phyloP scores from a whole-genome alignment of 2,797 vertebrate genomes.

The Urophycis tenuis region DNA sequence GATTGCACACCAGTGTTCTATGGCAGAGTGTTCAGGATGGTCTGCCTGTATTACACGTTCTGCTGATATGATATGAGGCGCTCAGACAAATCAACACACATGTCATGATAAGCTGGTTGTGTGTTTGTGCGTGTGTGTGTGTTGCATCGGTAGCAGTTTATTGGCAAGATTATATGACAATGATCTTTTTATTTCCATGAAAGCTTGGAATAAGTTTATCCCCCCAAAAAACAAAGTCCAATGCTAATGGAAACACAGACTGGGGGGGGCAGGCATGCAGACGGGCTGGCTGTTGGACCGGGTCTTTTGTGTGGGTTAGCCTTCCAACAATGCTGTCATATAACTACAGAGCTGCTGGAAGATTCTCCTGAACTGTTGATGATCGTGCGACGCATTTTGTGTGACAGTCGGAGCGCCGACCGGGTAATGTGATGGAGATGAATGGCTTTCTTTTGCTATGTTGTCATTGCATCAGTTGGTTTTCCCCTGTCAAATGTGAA shows the following conservation, averaged over 20 bases:
- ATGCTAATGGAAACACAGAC: background rate
- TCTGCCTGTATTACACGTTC: background rate
- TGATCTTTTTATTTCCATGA: conserved; percentile 9
- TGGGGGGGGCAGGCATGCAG: conserved; percentile 25
- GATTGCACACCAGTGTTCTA: background rate
- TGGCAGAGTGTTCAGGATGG: background rate
- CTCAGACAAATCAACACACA: background rate
- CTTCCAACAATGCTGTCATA: conserved; percentile 51
- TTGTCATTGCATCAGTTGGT: conserved; percentile 5
- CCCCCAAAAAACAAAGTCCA: background rate
- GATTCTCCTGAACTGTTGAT: conserved; percentile 55
- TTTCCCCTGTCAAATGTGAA: background rate
- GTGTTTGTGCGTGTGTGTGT: background rate
- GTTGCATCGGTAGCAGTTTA: background rate
- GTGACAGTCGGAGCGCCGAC: conserved; percentile 37
- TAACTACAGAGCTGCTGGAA: conserved; percentile 56
- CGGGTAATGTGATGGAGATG: conserved; percentile 6
- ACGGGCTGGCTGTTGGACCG: conserved; percentile 26
- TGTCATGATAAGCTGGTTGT: conserved; percentile 17
- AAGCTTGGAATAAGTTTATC: conserved; percentile 44
- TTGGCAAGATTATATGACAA: background rate
- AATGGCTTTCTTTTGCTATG: background rate
- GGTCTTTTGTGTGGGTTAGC: conserved; percentile 44
- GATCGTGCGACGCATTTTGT: conserved; percentile 48
- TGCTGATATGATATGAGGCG: background rate